phyloP scores from a whole-genome alignment of 2,888 invertebrate species.

The Brenthis ino region DNA sequence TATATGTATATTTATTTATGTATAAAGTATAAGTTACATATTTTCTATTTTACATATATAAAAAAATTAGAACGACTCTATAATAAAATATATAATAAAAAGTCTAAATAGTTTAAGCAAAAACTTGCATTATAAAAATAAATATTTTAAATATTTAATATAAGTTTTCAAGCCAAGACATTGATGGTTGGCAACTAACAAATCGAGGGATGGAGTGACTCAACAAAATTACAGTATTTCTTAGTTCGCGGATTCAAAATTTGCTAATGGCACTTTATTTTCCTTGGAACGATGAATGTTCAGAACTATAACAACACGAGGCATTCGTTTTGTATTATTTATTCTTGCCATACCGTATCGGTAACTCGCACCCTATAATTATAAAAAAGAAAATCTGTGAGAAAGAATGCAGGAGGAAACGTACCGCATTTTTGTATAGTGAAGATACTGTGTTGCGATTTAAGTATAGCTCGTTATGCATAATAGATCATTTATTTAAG shows the following conservation, averaged over 20 bases:
- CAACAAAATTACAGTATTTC: conserved; percentile 68
- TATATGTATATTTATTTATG: too few species aligned
- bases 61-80: neutral
- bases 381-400: conserved; percentile 37
- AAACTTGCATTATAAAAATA: conserved; percentile 24
- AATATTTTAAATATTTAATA: conserved; percentile 50
- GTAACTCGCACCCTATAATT: conserved; percentile 39
- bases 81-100: neutral
- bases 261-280: conserved; percentile 73
- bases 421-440: conserved; percentile 37
- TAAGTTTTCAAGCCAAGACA: conserved; percentile 40
- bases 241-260: conserved; percentile 70
- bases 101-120: neutral
- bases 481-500: neutral
- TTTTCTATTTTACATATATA: too few species aligned
- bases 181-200: conserved; percentile 53
- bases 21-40: too few species aligned
- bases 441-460: conserved; percentile 14
- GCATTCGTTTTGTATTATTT: conserved; percentile 35
- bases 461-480: conserved; percentile 3
- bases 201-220: conserved; percentile 69
- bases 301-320: conserved; percentile 43
- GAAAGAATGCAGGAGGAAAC: conserved; percentile 35
- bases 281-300: conserved; percentile 66
- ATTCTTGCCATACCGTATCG: conserved; percentile 36